These are phyloP conservation scores for Pontoporia blainvillei DNA, from an alignment of 2,113 vertebrate species.

Conservation along the genomic window DNA sequence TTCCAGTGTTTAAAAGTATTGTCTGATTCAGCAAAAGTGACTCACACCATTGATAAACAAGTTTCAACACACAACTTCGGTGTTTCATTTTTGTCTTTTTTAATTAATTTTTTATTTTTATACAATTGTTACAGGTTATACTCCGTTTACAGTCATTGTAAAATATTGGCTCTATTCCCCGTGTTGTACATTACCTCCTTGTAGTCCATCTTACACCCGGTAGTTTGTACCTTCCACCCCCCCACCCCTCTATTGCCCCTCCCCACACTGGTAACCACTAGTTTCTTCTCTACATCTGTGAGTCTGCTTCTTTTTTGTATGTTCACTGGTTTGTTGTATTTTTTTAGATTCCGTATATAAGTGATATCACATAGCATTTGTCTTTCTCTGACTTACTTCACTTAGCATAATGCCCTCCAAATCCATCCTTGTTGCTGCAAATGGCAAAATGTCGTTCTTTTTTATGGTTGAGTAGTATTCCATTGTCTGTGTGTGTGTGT, in stretches of 20 bases:
- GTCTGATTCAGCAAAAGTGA: background rate
- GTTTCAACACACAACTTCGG: background rate
- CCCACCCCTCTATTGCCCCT: background rate
- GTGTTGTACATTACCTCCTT: background rate
- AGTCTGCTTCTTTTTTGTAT: background rate
- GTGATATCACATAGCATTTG: background rate
- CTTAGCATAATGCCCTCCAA: background rate
- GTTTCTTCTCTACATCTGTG: background rate
- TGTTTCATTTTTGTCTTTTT: background rate
- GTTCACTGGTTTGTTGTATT: background rate
- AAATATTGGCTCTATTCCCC: background rate
- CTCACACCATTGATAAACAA: background rate
- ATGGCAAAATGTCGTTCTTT: background rate
- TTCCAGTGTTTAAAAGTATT: background rate
- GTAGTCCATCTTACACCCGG: background rate
- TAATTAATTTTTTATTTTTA: background rate
- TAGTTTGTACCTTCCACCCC: background rate
- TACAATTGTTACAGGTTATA: background rate
- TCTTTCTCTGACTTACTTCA: too few relatives aligned
- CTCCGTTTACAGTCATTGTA: background rate
- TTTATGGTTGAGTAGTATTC: background rate
- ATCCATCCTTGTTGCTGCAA: background rate
- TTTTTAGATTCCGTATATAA: background rate
- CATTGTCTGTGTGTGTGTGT: background rate
- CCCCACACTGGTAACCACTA: background rate